Evolutionary conservation across 1,140 invertebrate genomes (phyloP).

Genomic region (Musca vetustissima): DNA sequence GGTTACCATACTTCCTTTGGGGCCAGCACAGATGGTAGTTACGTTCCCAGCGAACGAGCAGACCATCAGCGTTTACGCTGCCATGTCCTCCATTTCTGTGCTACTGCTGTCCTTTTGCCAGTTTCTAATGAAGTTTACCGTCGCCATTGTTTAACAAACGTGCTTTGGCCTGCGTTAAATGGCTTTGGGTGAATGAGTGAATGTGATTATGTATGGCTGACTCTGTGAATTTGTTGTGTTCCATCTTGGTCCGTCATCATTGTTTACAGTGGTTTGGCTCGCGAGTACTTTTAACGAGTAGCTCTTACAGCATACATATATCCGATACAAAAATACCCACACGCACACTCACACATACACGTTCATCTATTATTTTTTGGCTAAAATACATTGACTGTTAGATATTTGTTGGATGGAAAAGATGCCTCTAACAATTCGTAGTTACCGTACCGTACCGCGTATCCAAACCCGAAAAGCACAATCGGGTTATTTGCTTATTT

Average conservation of each 20-base stretch:
- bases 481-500: conserved; percentile 12
- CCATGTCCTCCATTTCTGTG: neutral
- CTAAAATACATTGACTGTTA: too few species aligned
- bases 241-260: conserved; percentile 17
- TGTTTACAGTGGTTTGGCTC: conserved; percentile 24
- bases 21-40: too few species aligned
- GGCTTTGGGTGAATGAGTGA: neutral
- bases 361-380: too few species aligned
- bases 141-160: conserved; percentile 24
- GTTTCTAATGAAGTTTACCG: conserved; percentile 24
- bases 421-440: too few species aligned
- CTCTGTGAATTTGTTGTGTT: neutral
- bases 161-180: conserved; percentile 21
- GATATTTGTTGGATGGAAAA: too few species aligned
- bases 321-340: neutral
- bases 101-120: conserved; percentile 15
- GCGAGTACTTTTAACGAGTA: neutral
- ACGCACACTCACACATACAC: neutral
- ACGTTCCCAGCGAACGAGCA: too few species aligned
- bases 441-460: too few species aligned
- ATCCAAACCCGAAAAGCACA: too few species aligned
- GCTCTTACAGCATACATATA: too few species aligned
- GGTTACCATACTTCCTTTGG: too few species aligned
- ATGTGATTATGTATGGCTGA: neutral
- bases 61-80: neutral